Percentiles rank a stretch among this genome's conserved stretches.
These are phyloP conservation scores for Dexiosoma caninum DNA, from an alignment of 2,888 invertebrate genomes.

Conservation along the genomic window DNA sequence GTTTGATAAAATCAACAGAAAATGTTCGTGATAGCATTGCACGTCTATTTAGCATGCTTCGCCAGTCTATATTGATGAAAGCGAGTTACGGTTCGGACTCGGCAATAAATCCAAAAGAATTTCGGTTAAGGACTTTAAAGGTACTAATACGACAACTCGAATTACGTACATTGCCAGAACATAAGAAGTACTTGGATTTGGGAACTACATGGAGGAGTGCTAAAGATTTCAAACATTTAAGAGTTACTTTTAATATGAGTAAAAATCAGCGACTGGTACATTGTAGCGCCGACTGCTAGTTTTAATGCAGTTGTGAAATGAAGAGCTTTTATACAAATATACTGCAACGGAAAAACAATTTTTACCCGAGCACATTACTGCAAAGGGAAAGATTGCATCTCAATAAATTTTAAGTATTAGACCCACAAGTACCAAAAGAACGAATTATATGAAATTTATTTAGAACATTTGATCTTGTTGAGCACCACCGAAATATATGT, in stretches of 20 bases:
- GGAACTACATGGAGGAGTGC: neutral
- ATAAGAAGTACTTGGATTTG: neutral
- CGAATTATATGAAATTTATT: too few species aligned
- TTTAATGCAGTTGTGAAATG: too few species aligned
- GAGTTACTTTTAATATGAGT: conserved; percentile 28
- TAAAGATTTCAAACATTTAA: neutral
- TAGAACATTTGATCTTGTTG: too few species aligned
- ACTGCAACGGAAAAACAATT: too few species aligned
- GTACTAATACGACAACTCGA: conserved; percentile 35
- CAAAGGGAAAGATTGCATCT: too few species aligned
- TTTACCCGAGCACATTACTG: too few species aligned
- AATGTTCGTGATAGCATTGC: conserved; percentile 42
- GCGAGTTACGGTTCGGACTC: conserved; percentile 42
- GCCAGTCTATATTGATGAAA: conserved; percentile 39
- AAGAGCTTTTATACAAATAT: too few species aligned
- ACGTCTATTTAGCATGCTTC: conserved; percentile 35
- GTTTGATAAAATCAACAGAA: neutral
- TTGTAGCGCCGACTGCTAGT: neutral
- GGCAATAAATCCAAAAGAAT: conserved; percentile 48
- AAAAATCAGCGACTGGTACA: conserved; percentile 41
- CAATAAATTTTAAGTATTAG: too few species aligned
- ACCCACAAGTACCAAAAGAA: too few species aligned
- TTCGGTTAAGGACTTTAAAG: conserved; percentile 54
- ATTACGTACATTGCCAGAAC: conserved; percentile 19
- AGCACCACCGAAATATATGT: too few species aligned